These are phyloP conservation scores for Aptenodytes forsteri DNA, from an alignment of 2,113 vertebrate species.

Conservation along the genomic window DNA sequence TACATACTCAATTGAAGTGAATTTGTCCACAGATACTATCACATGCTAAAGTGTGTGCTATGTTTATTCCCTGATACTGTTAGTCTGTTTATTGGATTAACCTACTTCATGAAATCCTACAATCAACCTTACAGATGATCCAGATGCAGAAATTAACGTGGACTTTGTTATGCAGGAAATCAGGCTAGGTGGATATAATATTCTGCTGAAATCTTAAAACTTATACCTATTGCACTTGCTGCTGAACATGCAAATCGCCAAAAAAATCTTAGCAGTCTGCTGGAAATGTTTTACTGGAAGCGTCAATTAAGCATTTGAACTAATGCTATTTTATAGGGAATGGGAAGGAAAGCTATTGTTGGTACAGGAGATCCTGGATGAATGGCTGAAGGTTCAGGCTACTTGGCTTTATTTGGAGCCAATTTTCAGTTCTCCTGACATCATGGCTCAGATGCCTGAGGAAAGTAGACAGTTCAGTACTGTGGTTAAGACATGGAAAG, in stretches of 20 bases:
- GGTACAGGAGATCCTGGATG: constrained; percentile 87
- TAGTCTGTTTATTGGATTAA: not conserved
- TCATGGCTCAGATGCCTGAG: constrained; percentile 89
- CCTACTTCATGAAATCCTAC: not conserved
- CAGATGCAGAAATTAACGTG: not conserved
- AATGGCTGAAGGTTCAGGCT: constrained; percentile 89
- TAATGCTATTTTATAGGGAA: constrained; percentile 61
- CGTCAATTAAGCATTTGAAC: not conserved
- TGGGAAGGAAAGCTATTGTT: constrained; percentile 87
- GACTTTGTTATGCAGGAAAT: not conserved
- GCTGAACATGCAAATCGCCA: not conserved
- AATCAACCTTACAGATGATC: not conserved
- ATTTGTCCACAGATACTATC: not conserved
- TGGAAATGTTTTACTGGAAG: not conserved
- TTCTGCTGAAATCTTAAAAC: not conserved
- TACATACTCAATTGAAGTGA: not conserved
- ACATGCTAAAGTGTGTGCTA: not conserved
- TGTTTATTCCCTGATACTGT: not conserved
- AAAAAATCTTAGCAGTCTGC: not conserved
- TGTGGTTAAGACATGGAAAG: constrained; percentile 87
- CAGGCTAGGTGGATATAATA: not conserved
- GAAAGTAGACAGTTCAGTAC: constrained; percentile 80
- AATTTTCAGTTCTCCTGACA: constrained; percentile 90
- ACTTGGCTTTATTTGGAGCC: constrained; percentile 89
- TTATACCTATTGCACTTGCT: not conserved